Base-by-base conservation (phyloP, 1,140 invertebrate genomes). In the Drosophila simulans region DNA sequence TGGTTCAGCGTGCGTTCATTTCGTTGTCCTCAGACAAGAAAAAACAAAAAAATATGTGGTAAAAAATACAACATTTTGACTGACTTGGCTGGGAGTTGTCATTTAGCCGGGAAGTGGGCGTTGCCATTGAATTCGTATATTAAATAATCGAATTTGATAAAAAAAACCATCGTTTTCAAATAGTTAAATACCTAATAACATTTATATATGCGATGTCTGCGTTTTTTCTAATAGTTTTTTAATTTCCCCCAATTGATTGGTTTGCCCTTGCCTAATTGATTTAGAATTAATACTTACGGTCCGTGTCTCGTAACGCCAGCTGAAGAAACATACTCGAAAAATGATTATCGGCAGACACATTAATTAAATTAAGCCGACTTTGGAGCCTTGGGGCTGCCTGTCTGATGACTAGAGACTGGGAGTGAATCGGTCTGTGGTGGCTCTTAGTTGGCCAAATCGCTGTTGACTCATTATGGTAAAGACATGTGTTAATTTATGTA, bases 401-500 rank as follows among this genome's bases (percentile, higher is more conserved):
- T 17, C 46, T 74, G 52, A 42, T 57, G 68, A 58, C 58, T 65
- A 15, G 35, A 58, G 34, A 55, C 40, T 35, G 43, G 11, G 46
- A 31, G 27, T 31, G 27, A 31, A 7, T 31, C 27, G 27, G 27
- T 2, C 12, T 31, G 13, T 22, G 37, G 53, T 27, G 49, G 35
- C 49, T 72, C 69, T 57, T 64, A 75, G 70, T 75, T 60, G 35
- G 48, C 46, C 66, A 15, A 69, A 46, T 56, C 49, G 5, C 51
- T 48, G 66, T 76, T 76, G 53, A 84, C 77, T 84, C 84, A 88
- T 90, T 88, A 90, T 49, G 63, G 76, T 65, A 77, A 90, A 89
- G 73, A 90, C 84, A 89, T 89, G 84, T 89, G 84, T 90, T 90
- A 89, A 89, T 90, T 90, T 89, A 89, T 89, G 86, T 90, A 89